Percentiles rank a stretch among this genome's conserved stretches.
Conservation (phyloP, 2,888 invertebrate species). For the Spodoptera exigua region DNA sequence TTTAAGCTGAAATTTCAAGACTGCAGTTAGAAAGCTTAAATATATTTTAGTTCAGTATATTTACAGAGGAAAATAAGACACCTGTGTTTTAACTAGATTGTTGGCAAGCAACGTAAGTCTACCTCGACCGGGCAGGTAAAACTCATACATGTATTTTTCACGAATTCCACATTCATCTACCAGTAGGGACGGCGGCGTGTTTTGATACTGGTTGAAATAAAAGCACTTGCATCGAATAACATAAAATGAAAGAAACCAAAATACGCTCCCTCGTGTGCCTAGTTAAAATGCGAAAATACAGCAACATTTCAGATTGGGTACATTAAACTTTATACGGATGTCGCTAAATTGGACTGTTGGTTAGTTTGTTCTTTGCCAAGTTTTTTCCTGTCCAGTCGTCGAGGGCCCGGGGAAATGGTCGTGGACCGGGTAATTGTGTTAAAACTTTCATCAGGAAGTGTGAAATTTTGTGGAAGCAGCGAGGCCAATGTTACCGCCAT, state of each 20-base stretch:
- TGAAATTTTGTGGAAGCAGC: constrained; percentile 82
- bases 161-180: no score
- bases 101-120: no score
- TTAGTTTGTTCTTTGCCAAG: constrained; percentile 88
- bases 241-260: constrained; percentile 44
- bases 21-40: no score
- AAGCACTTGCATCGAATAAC: constrained; percentile 37
- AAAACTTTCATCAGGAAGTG: constrained; percentile 88
- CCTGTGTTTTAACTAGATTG: no score
- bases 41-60: no score
- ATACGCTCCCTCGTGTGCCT: constrained; percentile 63
- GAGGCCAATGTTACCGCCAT: constrained; percentile 72
- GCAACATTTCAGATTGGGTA: constrained; percentile 85
- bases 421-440: constrained; percentile 87
- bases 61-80: no score
- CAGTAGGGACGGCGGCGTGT: not conserved
- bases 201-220: constrained; percentile 25
- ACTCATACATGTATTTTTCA: no score
- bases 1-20: no score
- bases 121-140: no score
- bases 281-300: constrained; percentile 80
- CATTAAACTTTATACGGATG: constrained; percentile 87
- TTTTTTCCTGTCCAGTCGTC: constrained; percentile 85
- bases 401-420: constrained; percentile 81
- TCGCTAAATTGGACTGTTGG: constrained; percentile 86